phyloP scores from a whole-genome alignment of 35 echinoderm and acorn worm species.

The Heliocidaris tuberculata region DNA sequence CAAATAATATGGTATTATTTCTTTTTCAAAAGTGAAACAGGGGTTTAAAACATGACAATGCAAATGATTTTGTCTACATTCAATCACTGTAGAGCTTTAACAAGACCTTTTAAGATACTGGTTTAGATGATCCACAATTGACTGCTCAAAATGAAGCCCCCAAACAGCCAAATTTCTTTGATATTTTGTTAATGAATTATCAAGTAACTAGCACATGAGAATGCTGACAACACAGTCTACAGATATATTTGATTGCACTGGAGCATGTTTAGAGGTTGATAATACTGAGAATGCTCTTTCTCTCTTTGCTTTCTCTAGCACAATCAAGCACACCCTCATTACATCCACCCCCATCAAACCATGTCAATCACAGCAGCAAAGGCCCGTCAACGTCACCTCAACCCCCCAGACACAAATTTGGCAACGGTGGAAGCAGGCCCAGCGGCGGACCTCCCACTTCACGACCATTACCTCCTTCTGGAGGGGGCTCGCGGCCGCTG shows the following conservation, averaged over 20 bases:
- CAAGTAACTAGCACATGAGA: not conserved
- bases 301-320: not conserved
- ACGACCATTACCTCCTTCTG: not conserved
- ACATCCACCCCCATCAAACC: conserved; percentile 29
- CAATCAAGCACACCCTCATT: conserved; percentile 9
- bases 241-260: not conserved
- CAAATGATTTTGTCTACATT: no score
- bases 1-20: no score
- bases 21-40: no score
- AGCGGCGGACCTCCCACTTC: not conserved
- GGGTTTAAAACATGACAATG: no score
- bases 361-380: conserved; percentile 25
- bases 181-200: conserved; percentile 2
- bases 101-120: no score
- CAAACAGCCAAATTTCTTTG: no score
- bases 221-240: not conserved
- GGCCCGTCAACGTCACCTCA: not conserved
- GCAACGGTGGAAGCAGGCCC: not conserved
- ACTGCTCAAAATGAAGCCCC: no score
- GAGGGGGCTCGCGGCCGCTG: conserved; percentile 5
- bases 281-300: not conserved
- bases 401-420: not conserved
- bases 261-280: not conserved
- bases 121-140: no score
- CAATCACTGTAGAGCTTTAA: no score